phyloP scores from a whole-genome alignment of 2,888 invertebrate genomes.

The Tipula unca region DNA sequence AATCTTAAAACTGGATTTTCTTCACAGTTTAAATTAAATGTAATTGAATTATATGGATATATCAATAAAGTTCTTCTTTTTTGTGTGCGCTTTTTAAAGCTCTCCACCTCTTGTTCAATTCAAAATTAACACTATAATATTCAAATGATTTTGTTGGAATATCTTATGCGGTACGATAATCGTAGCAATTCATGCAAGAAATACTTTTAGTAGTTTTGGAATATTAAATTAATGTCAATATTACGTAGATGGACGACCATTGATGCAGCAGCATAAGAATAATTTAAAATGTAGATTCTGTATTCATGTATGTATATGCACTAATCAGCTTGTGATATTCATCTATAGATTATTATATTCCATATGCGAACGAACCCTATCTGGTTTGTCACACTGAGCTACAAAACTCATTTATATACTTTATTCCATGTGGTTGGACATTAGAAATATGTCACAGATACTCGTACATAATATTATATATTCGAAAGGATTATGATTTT shows the following conservation, averaged over 20 bases:
- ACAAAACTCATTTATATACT: not conserved
- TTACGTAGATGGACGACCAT: not conserved
- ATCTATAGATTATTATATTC: too few relatives aligned
- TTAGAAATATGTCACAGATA: not conserved
- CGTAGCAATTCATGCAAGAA: not conserved
- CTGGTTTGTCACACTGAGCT: not conserved
- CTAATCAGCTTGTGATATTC: too few relatives aligned
- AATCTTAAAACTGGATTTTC: not conserved
- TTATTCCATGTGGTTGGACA: conserved; percentile 8
- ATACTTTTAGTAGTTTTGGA: not conserved
- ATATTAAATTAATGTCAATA: not conserved
- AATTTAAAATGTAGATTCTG: too few relatives aligned
- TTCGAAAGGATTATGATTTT: not conserved
- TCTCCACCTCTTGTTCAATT: too few relatives aligned
- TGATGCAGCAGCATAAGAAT: not conserved
- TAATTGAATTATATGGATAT: not conserved
- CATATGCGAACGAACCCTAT: not conserved
- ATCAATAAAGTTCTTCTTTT: not conserved
- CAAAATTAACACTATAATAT: too few relatives aligned
- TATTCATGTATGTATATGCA: too few relatives aligned
- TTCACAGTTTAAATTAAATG: not conserved
- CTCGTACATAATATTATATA: not conserved
- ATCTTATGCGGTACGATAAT: too few relatives aligned
- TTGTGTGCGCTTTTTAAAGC: too few relatives aligned
- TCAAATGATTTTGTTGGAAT: too few relatives aligned